These are phyloP conservation scores for Barbus barbus DNA, from an alignment of 2,113 vertebrate genomes.

Conservation along the genomic window DNA sequence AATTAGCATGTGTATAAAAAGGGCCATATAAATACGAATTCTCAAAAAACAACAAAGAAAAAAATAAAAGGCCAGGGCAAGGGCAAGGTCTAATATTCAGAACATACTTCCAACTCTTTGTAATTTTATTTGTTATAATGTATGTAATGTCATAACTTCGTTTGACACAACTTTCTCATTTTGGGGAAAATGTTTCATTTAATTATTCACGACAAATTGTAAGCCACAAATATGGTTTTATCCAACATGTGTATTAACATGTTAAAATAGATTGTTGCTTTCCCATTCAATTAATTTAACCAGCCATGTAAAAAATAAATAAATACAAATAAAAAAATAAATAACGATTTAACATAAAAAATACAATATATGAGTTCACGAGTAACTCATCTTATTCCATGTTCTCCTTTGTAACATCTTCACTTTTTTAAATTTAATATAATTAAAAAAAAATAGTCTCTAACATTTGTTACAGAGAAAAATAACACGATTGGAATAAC, in stretches of 20 bases:
- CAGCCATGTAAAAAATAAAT: no score
- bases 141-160: background rate
- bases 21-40: no score
- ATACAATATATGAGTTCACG: no score
- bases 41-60: no score
- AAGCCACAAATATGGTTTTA: background rate
- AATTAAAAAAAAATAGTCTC: no score
- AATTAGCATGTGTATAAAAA: no score
- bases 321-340: no score
- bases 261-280: background rate
- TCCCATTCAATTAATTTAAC: no score
- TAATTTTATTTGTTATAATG: background rate
- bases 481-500: background rate
- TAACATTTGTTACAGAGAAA: background rate
- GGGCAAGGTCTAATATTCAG: background rate
- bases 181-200: background rate
- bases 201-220: background rate
- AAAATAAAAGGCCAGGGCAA: no score
- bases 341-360: no score
- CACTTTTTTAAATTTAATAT: no score
- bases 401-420: background rate
- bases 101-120: background rate
- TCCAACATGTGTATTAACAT: background rate
- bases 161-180: background rate
- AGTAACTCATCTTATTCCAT: background rate